Evolutionary conservation across 1,140 invertebrate species (phyloP).

Genomic region (Drosophila repletoides): DNA sequence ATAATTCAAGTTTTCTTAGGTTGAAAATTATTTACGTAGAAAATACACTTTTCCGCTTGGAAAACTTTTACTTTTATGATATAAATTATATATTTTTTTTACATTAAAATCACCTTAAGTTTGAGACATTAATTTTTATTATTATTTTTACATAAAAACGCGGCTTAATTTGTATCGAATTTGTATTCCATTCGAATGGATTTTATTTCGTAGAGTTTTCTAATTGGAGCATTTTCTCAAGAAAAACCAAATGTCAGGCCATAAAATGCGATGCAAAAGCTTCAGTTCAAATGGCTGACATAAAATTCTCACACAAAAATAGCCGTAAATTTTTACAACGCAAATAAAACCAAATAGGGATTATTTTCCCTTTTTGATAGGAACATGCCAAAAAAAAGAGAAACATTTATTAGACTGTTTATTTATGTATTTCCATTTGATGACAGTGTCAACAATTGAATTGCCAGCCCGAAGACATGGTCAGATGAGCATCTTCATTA

Average conservation of each 20-base stretch:
- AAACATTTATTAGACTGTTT: constrained; percentile 1
- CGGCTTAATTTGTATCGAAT: too few relatives aligned
- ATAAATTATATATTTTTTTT: background rate
- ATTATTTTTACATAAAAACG: too few relatives aligned
- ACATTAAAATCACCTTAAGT: too few relatives aligned
- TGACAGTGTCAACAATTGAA: constrained; percentile 81
- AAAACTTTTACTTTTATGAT: too few relatives aligned
- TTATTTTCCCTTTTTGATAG: constrained; percentile 34
- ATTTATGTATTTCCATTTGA: constrained; percentile 69
- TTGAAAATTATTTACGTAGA: too few relatives aligned
- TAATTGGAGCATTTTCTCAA: constrained; percentile 34
- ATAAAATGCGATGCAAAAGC: constrained; percentile 26
- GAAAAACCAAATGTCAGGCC: constrained; percentile 29
- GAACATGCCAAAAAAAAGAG: constrained; percentile 2
- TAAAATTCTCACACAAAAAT: constrained; percentile 32
- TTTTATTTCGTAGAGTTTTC: constrained; percentile 15
- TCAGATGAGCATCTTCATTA: constrained; percentile 55
- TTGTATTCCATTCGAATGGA: too few relatives aligned
- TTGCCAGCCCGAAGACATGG: constrained; percentile 74
- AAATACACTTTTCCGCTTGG: too few relatives aligned
- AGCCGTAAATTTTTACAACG: constrained; percentile 33
- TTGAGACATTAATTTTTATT: too few relatives aligned
- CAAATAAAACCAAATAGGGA: constrained; percentile 38
- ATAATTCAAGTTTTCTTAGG: too few relatives aligned
- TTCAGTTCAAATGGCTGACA: constrained; percentile 27